A percentile compares a stretch with the other conserved stretches of the same genome.
Conservation (phyloP, 2,888 invertebrate species). For the Hydraecia micacea region DNA sequence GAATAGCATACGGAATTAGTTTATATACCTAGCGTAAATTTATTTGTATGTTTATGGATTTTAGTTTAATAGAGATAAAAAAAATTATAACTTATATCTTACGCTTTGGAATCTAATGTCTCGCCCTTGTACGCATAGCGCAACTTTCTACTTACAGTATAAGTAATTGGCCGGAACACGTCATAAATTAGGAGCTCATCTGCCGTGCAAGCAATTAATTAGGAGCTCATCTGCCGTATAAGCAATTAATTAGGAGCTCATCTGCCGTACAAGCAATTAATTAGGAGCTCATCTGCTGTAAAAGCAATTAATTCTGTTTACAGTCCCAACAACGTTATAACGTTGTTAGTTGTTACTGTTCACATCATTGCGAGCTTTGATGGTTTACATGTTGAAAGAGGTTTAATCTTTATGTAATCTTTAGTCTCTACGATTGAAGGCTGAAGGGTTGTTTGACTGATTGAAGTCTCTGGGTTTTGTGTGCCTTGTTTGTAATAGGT, state of each 20-base stretch:
- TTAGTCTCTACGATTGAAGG: too few relatives aligned
- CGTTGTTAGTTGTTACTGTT: constrained; percentile 38
- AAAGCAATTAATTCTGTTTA: constrained; percentile 63
- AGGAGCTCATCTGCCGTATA: too few relatives aligned
- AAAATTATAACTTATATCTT: background rate
- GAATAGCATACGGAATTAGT: constrained; percentile 9
- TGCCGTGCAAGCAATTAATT: constrained; percentile 46
- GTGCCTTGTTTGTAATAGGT: background rate
- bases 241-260: constrained; percentile 50
- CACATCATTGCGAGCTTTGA: constrained; percentile 10
- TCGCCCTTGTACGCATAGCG: background rate
- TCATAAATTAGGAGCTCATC: constrained; percentile 61
- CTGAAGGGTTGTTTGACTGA: background rate
- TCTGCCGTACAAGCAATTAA: constrained; percentile 51
- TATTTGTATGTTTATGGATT: background rate
- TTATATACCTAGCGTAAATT: background rate
- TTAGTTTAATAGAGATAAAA: background rate
- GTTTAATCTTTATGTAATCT: background rate
- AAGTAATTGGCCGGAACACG: constrained; percentile 51
- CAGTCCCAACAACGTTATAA: constrained; percentile 40
- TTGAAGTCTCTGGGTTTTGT: background rate
- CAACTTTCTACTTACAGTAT: too few relatives aligned
- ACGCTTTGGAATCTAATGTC: background rate
- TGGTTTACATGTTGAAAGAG: background rate
- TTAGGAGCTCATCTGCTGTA: too few relatives aligned